Base-by-base conservation (phyloP, 2,113 vertebrate species). In the Paratilapia polleni region DNA sequence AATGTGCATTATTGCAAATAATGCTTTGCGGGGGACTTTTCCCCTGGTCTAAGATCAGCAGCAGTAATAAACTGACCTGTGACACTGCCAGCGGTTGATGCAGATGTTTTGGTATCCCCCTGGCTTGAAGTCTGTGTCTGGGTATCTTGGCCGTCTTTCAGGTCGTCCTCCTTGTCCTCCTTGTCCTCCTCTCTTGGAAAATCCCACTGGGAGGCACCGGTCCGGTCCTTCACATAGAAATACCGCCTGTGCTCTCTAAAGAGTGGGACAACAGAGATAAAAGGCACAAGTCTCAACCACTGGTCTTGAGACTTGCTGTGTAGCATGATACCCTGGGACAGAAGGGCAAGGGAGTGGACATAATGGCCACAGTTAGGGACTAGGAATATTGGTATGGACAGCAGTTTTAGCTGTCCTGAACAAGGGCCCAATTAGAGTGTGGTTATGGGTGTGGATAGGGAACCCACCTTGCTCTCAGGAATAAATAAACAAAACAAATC, bases 221-320 rank as follows among this genome's bases (percentile, higher is more conserved):
- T 98, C 93, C 96, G 97, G 92, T 99, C 98, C 89, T 99, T 98
- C 97, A 99, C 97, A 97, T 99, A 99, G 97, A 99, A 99, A 97
- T 99, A 99, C 77, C 98, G 97, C 95, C 97, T 99, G 97, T 99
- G 98, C 95, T 99, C 98, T 98, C 98, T 99, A 97, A 94, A 98
- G 94, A 95, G 97, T 96, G 97, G 97, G 95, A 97, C 95, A 97
- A 99, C 95, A 99, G 96, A 99, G 95, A 99, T 96, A 96, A 85
- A 93, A 86, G 88, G 75, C 70, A 86, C 84, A 57, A 85, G 91
- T 95, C 90, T 96, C 91, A 96, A 84, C 22, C 47, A 24, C 84
- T 54, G 81, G 68, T 47, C 92, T 84, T 31, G 43, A 75, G 89
- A 92, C 92, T 90, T 78, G 68, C 22, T 86, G 76, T 86, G 66